Evolutionary conservation across 2,113 vertebrate genomes (phyloP).

Genomic region (Trochalopteron elliotii): DNA sequence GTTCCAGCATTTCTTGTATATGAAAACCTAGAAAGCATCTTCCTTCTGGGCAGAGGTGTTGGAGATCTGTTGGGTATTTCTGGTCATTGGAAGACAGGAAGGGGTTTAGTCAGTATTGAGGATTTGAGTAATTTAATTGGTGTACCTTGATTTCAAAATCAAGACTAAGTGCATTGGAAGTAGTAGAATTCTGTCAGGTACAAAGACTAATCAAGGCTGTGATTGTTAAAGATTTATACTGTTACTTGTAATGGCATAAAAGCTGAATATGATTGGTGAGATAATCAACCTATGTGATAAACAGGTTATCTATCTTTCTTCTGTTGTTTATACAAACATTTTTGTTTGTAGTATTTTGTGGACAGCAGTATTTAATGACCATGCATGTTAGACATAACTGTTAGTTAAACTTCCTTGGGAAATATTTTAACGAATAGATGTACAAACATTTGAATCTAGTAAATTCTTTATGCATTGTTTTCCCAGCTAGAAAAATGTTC

Average conservation of each 20-base stretch:
- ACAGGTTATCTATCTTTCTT: background rate
- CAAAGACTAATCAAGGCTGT: background rate
- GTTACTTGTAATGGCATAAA: background rate
- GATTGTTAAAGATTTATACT: background rate
- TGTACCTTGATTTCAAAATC: background rate
- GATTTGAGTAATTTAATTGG: background rate
- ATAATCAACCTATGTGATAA: background rate
- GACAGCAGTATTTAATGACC: background rate
- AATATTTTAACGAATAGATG: background rate
- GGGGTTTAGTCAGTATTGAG: background rate
- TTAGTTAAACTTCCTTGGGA: background rate
- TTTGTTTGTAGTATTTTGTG: background rate
- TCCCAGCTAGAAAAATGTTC: background rate
- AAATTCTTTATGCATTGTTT: background rate
- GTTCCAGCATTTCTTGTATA: background rate
- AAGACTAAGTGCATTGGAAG: background rate
- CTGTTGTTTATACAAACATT: background rate
- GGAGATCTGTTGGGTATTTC: background rate
- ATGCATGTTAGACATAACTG: background rate
- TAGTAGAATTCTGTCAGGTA: background rate
- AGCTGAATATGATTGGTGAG: background rate
- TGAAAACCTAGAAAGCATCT: slow-evolving; percentile 36
- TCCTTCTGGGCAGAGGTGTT: background rate
- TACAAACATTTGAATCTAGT: background rate
- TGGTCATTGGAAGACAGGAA: background rate